A percentile compares a stretch with the other conserved stretches of the same genome.
phyloP scores from a whole-genome alignment of 2,797 vertebrate species.

The Sebastes glaucus region DNA sequence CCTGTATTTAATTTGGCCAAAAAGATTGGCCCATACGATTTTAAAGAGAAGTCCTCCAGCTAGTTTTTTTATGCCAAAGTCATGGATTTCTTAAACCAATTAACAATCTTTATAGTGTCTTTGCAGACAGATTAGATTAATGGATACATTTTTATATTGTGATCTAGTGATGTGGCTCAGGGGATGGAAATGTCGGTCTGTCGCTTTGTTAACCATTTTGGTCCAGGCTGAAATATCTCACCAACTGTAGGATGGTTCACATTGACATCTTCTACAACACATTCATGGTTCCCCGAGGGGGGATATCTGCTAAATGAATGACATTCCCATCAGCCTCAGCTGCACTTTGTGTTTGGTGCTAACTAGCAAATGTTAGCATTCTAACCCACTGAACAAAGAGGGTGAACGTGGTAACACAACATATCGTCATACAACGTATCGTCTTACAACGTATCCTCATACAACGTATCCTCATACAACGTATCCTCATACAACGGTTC shows the following conservation, averaged over 20 bases:
- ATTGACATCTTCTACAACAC: not conserved
- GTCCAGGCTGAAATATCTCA: not conserved
- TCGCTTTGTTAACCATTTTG: not conserved
- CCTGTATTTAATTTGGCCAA: constrained; percentile 57
- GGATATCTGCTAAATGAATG: not conserved
- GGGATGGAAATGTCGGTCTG: accelerated
- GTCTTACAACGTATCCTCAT: too few relatives aligned
- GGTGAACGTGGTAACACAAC: not conserved
- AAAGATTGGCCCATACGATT: constrained; percentile 19
- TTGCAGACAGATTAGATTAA: constrained; percentile 11
- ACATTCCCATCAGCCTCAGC: not conserved
- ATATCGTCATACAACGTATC: too few relatives aligned
- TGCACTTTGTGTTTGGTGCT: not conserved
- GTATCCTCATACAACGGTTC: too few relatives aligned
- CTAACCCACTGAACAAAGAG: not conserved
- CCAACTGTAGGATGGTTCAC: not conserved
- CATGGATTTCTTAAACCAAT: constrained; percentile 17
- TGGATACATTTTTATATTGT: not conserved
- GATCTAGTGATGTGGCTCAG: not conserved
- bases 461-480: too few relatives aligned
- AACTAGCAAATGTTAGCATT: not conserved
- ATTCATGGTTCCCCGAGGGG: not conserved
- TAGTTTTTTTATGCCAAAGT: constrained; percentile 13
- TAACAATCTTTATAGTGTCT: not conserved
- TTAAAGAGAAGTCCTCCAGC: constrained; percentile 20